Evolutionary conservation across 1,140 invertebrate species (phyloP), one percentile per base, ranked within the genome.

Genomic region (Harpegnathos saltator): DNA sequence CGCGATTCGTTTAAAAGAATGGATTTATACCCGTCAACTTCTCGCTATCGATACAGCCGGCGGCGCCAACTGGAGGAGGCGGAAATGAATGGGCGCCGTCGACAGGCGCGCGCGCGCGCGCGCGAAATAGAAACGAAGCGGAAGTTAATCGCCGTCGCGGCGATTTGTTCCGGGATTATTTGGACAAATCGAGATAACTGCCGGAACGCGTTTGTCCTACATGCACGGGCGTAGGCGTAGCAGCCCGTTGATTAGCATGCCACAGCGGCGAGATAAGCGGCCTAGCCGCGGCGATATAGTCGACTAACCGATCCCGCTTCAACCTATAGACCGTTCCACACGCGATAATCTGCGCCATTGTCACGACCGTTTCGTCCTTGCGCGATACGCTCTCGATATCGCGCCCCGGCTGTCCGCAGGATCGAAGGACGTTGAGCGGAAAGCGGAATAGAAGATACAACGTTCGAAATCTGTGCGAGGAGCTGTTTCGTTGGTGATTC

Each of bases 101-200:
- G 75, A 80, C 63, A 71, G 65, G 65, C 65, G 65, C 58, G 52
- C 52, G 44, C 50, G n/a, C n/a, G n/a, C n/a, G n/a, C 58, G 14
- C 75, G 71, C 48, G 61, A 80, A 88, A 85, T 78, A 84, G 87
- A 86, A 81, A 86, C 84, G 75, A 82, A 82, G 78, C 62, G 69
- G 69, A 89, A 82, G 83, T 73, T 63, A 87, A 78, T 77, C 66
- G 77, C 44, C 26, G 72, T 22, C 50, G 33, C 52, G 19, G 73
- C 74, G 86, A 89, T 90, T 86, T 87, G 89, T 88, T 75, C 69
- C 50, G 59, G 90, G 89, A 90, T 90, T 90, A 90, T 89, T 91
- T 83, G 86, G 86, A 89, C 84, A 86, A 90, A 91, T 90, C 88
- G 88, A 85, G 90, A 91, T 90, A 91, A 89, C 90, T 82, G 84